phyloP scores from a whole-genome alignment of 2,113 vertebrate species.

The Aptenodytes forsteri region DNA sequence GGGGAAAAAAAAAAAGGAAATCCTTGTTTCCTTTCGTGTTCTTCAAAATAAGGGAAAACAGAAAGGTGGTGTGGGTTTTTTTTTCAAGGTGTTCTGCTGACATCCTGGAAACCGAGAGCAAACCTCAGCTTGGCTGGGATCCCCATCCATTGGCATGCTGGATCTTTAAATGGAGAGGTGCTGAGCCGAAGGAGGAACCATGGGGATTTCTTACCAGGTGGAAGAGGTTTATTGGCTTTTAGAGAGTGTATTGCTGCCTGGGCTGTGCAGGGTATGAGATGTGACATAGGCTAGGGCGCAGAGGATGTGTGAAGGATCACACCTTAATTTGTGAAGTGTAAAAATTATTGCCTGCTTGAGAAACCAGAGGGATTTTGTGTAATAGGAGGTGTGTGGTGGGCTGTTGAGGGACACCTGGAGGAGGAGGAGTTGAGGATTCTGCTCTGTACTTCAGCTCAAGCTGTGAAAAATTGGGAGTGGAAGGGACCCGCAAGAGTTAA shows the following conservation, averaged over 20 bases:
- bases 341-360: background rate
- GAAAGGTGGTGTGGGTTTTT: background rate
- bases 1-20: background rate
- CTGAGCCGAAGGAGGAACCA: background rate
- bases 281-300: background rate
- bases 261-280: background rate
- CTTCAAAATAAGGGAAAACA: background rate
- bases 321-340: background rate
- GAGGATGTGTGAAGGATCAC: background rate
- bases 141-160: background rate
- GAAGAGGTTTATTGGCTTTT: background rate
- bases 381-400: background rate
- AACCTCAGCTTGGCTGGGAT: background rate
- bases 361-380: background rate
- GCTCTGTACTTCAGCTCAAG: background rate
- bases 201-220: background rate
- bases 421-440: background rate
- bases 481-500: background rate
- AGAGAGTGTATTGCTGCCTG: background rate
- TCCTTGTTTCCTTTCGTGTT: background rate
- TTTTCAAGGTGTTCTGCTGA: background rate
- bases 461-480: background rate
- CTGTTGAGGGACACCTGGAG: background rate
- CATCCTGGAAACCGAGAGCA: background rate
- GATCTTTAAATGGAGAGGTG: background rate